Conservation (phyloP, 2,113 vertebrate species). For the Lanius collurio region DNA sequence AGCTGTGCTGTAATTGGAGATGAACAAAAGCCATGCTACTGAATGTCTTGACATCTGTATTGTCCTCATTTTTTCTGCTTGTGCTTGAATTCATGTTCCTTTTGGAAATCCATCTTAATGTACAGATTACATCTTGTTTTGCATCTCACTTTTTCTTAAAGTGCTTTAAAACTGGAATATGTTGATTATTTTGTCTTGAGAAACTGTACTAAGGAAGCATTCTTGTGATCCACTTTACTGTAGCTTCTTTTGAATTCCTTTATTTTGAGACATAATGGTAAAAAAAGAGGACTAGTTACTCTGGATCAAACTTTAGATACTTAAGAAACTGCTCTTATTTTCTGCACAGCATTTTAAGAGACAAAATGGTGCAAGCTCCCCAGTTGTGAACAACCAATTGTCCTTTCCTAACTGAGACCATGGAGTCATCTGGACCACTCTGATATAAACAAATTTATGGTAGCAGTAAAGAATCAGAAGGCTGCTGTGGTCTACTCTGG, state of each 20-base stretch:
- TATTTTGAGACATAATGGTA: not conserved
- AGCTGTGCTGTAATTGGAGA: constrained; percentile 39
- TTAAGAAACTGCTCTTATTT: not conserved
- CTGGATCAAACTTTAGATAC: not conserved
- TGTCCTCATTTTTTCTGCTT: not conserved
- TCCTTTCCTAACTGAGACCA: constrained; percentile 14
- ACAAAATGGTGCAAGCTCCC: constrained; percentile 23
- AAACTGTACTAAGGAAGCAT: not conserved
- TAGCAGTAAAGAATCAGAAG: constrained; percentile 15
- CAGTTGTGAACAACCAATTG: not conserved
- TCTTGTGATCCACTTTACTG: not conserved
- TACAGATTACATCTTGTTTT: not conserved
- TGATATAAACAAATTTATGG: not conserved
- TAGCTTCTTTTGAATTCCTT: constrained; percentile 29
- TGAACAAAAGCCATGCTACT: constrained; percentile 52
- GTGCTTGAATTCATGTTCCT: not conserved
- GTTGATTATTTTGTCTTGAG: not conserved
- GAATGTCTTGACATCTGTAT: constrained; percentile 57
- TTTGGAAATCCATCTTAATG: constrained; percentile 20
- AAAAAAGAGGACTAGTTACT: constrained; percentile 27
- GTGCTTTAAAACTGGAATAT: constrained; percentile 37
- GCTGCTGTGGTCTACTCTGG: constrained; percentile 33
- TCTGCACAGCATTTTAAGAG: constrained; percentile 24
- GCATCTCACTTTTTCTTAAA: constrained; percentile 4
- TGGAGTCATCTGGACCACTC: not conserved